These are phyloP conservation scores for Poeciliopsis occidentalis DNA, from an alignment of 2,113 vertebrate genomes.

Conservation along the genomic window DNA sequence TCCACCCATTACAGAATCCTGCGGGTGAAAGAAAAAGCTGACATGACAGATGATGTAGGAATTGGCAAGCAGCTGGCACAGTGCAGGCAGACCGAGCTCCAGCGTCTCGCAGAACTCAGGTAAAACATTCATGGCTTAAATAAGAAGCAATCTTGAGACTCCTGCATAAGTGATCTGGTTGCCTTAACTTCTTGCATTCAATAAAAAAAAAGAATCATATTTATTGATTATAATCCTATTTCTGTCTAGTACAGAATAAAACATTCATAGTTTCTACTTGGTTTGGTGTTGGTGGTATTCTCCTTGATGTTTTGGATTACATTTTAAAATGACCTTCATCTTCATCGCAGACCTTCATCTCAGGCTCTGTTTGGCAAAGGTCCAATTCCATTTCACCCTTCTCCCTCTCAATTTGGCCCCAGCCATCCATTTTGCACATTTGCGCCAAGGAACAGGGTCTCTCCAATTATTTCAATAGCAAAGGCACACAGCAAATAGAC, in stretches of 20 bases:
- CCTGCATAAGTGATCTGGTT: not conserved
- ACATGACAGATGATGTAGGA: slow-evolving; percentile 37
- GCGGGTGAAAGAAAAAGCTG: slow-evolving; percentile 16
- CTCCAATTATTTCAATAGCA: no score
- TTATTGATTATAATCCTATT: no score
- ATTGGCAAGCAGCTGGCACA: slow-evolving; percentile 4
- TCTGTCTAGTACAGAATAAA: not conserved
- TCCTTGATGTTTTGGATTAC: not conserved
- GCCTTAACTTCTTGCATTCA: not conserved
- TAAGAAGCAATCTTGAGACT: slow-evolving; percentile 2
- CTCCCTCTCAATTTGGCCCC: not conserved
- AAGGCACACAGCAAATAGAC: no score
- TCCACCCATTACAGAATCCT: slow-evolving; percentile 34
- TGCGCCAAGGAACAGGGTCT: no score
- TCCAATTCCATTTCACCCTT: not conserved
- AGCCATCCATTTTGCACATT: not conserved
- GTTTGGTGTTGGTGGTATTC: not conserved
- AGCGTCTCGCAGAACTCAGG: not conserved
- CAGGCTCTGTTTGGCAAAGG: not conserved
- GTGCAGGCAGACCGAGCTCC: not conserved
- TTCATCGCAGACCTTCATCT: not conserved
- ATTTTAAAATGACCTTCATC: not conserved
- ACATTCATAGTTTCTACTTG: not conserved
- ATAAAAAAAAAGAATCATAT: not conserved
- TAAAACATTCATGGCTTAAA: slow-evolving; percentile 1